Evolutionary conservation across 2,797 vertebrate species (phyloP).

Genomic region (Brotula barbata): DNA sequence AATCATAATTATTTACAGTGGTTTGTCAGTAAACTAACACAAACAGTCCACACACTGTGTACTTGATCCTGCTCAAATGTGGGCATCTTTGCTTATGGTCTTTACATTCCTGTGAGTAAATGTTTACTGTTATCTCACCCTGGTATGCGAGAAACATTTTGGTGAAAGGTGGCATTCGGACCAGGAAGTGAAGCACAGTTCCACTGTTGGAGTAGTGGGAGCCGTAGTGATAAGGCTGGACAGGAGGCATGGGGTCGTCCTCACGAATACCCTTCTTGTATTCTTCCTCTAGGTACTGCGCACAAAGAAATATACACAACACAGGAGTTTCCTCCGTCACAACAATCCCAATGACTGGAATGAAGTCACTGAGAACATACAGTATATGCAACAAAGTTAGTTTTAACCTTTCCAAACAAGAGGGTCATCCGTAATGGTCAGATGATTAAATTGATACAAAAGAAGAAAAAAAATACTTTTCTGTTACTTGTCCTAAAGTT

Average conservation of each 20-base stretch:
- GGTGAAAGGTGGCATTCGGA: conserved; percentile 97
- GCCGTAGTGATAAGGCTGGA: conserved; percentile 98
- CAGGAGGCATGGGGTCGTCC: conserved; percentile 98
- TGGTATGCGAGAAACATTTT: conserved; percentile 99
- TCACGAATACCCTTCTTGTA: conserved; percentile 93
- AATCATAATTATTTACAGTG: conserved; percentile 26
- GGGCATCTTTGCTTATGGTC: not conserved
- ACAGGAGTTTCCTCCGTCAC: too few relatives aligned
- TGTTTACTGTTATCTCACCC: conserved; percentile 75
- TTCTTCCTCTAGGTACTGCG: conserved; percentile 95
- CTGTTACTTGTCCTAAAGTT: too few relatives aligned
- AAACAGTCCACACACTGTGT: not conserved
- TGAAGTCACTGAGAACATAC: too few relatives aligned
- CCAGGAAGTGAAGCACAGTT: conserved; percentile 96
- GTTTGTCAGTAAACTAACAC: conserved; percentile 17
- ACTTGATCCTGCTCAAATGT: too few relatives aligned
- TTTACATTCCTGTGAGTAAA: not conserved
- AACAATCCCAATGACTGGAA: too few relatives aligned
- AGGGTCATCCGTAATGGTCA: too few relatives aligned
- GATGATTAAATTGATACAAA: too few relatives aligned
- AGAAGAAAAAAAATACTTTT: too few relatives aligned
- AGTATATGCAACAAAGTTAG: too few relatives aligned
- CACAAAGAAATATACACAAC: not conserved
- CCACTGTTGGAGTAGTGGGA: conserved; percentile 99
- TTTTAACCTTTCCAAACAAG: too few relatives aligned